Base-by-base conservation (phyloP, 1,140 invertebrate species). In the Hylyphantes graminicola region DNA sequence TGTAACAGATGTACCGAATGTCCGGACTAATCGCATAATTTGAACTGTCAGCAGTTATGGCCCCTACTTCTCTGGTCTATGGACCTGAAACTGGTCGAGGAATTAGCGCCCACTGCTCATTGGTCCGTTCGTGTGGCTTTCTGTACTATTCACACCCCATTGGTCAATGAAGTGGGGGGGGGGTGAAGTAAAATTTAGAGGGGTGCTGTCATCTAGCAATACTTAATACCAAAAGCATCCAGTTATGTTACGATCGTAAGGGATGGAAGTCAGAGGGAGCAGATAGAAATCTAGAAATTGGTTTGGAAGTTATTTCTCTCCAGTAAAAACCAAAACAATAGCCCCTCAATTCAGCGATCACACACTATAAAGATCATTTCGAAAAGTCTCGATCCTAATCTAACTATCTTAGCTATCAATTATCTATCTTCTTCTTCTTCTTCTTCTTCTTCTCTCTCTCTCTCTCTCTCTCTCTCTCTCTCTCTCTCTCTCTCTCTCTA, bases 31-130 rank as follows among this genome's bases (percentile, higher is more conserved):
- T 79, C 77, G 65, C 77, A 79, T 79, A 70, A 79, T 67, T 79
- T 79, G 77, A 79, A 79, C 77, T 79, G 77, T 79, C 77, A 79
- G 77, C 77, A 79, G 63, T 79, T 79, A 79, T 68, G 65, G 77
- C 64, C 64, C 48, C 65, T 70, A 79, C 77, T 79, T 70, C 64
- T 79, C 70, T 79, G 77, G 64, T 51, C 64, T 79, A 79, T 79
- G 77, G 77, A 79, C 64, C 65, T 59, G 77, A 79, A 79, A 79
- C 64, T 78, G 77, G 77, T 79, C 77, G 57, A 50, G 77, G 63
- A 79, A 79, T 79, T 79, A 79, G 77, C 77, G 77, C 65, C 54
- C 65, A 48, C 65, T 79, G 77, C 65, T 79, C 77, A 79, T 79
- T 79, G 77, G 77, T 70, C 77, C 77, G 77, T 79, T 79, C 65